These are phyloP conservation scores for Pterobdella sp. DNA, from an alignment of 2,888 invertebrate species.

Conservation along the genomic window DNA sequence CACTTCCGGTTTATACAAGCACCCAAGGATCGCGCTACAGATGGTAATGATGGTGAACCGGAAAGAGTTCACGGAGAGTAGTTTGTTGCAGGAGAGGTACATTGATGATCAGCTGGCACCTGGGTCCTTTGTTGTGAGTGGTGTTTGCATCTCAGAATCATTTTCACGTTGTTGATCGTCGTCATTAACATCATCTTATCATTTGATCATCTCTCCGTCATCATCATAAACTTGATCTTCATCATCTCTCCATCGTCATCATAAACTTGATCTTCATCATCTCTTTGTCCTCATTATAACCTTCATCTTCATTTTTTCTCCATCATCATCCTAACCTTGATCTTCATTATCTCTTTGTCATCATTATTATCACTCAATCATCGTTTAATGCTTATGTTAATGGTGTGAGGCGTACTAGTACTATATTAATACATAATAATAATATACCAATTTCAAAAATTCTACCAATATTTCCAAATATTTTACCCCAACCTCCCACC, in stretches of 20 bases:
- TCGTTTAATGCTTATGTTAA: too few species aligned
- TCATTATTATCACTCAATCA: too few species aligned
- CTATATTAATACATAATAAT: too few species aligned
- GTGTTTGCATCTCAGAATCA: background rate
- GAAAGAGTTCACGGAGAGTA: background rate
- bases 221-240: too few species aligned
- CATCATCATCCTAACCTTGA: background rate
- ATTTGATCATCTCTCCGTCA: too few species aligned
- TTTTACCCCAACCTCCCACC: background rate
- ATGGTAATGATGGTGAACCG: background rate
- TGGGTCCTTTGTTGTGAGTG: conserved; percentile 17
- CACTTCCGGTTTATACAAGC: background rate
- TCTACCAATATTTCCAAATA: background rate
- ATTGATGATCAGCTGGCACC: conserved; percentile 19
- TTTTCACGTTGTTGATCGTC: background rate
- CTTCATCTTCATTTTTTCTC: background rate
- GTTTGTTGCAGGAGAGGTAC: background rate
- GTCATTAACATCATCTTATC: too few species aligned
- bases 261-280: too few species aligned
- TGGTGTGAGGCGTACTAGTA: too few species aligned
- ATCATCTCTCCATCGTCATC: too few species aligned
- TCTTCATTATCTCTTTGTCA: too few species aligned
- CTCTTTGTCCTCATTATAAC: too few species aligned
- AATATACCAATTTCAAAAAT: too few species aligned
- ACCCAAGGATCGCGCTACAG: conserved; percentile 10